Percentiles rank a stretch among this genome's conserved stretches.
These are phyloP conservation scores for Mus pahari DNA, from an alignment of 2,113 vertebrate species.

Conservation along the genomic window DNA sequence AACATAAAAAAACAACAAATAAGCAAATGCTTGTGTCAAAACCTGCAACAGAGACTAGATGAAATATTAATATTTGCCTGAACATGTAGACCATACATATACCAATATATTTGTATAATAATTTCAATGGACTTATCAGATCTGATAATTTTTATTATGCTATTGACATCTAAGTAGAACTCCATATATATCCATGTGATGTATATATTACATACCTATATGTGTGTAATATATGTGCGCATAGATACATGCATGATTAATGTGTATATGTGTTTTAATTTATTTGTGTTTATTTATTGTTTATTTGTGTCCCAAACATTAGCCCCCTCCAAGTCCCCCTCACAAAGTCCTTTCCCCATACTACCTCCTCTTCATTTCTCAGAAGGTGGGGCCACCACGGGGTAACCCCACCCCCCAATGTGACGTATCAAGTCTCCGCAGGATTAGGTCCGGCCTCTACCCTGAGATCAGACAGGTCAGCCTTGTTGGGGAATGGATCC, in stretches of 20 bases:
- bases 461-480: no score
- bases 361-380: no score
- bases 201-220: background rate
- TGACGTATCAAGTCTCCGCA: no score
- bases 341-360: no score
- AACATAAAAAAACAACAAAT: background rate
- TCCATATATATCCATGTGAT: background rate
- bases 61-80: constrained; percentile 36
- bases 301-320: no score
- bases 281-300: no score
- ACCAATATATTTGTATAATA: constrained; percentile 12
- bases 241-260: background rate
- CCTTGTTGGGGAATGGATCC: no score
- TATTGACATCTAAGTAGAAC: background rate
- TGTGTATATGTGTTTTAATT: background rate
- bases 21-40: background rate
- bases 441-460: no score
- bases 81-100: background rate
- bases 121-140: background rate
- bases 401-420: no score
- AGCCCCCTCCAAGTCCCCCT: no score
- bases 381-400: no score
- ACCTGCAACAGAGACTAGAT: background rate
- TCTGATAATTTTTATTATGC: background rate
- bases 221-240: background rate